phyloP scores from a whole-genome alignment of 53 echinoderm and acorn worm species.

The Hippasteria phrygiana region DNA sequence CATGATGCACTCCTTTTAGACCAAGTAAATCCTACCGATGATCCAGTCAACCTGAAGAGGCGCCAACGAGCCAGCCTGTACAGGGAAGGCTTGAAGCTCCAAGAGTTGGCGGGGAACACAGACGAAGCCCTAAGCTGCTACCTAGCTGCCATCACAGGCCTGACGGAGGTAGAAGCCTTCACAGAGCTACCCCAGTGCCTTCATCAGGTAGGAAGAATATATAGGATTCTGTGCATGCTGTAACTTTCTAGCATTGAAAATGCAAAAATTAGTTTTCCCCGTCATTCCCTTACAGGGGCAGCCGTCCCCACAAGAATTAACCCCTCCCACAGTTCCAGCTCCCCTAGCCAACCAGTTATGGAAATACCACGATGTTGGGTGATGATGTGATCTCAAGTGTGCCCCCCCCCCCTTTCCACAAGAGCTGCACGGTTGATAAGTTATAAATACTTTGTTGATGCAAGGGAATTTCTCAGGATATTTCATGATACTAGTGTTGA shows the following conservation, averaged over 20 bases:
- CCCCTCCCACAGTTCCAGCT: too few relatives aligned
- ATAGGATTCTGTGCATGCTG: background rate
- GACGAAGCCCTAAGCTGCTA: conserved; percentile 82
- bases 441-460: too few relatives aligned
- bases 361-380: too few relatives aligned
- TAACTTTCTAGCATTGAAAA: background rate
- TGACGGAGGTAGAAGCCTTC: conserved; percentile 77
- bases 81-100: conserved; percentile 66
- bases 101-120: conserved; percentile 58
- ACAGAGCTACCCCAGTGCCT: conserved; percentile 90
- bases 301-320: too few relatives aligned
- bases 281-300: too few relatives aligned
- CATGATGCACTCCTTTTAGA: background rate
- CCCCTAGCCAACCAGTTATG: too few relatives aligned
- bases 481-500: too few relatives aligned
- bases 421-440: too few relatives aligned
- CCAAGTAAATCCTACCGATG: conserved; percentile 19
- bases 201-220: conserved; percentile 65
- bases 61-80: conserved; percentile 72
- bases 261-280: too few relatives aligned
- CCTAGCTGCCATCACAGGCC: conserved; percentile 82
- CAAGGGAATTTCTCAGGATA: too few relatives aligned
- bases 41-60: conserved; percentile 34
- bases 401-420: too few relatives aligned
- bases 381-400: too few relatives aligned